Evolutionary conservation across 2,888 invertebrate species (phyloP), one percentile per base, ranked within the genome.

Genomic region (Rhynchonema sp.): DNA sequence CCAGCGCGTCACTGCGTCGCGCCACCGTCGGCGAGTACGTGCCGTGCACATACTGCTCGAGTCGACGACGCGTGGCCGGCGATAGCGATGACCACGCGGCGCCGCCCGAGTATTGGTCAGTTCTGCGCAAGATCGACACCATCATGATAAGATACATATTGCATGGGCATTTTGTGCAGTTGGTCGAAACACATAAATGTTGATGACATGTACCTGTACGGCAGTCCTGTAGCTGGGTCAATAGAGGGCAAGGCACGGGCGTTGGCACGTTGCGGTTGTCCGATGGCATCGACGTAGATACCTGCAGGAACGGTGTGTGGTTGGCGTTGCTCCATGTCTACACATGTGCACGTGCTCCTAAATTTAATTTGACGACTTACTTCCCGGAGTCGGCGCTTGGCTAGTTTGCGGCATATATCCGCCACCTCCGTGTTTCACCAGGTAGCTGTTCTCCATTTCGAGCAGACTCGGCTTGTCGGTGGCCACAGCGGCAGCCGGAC

Each of bases 371-470:
- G n/a, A n/a, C n/a, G n/a, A n/a, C n/a, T n/a, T n/a, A n/a, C n/a
- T n/a, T n/a, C n/a, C n/a, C n/a, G n/a, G n/a, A n/a, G n/a, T n/a
- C n/a, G n/a, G n/a, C n/a, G n/a, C n/a, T n/a, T n/a, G n/a, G n/a
- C n/a, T n/a, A n/a, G n/a, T n/a, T n/a, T n/a, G n/a, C n/a, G n/a
- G n/a, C n/a, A n/a, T n/a, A n/a, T n/a, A n/a, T n/a, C n/a, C n/a
- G n/a, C n/a, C 38, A 17, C 49, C 49, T 26, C 30, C 28, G 55
- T 62, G 58, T n/a, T 46, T 29, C 22, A 56, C 25, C 30, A 64
- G 60, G 61, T 64, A 71, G 64, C 65, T 68, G 64, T 69, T 70
- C 63, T 72, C 72, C 70, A 72, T 68, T 62, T 71, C 71, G 53
- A 69, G 62, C 25, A 71, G 66, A 52, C 66, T 67, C 23, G 70